Base-by-base conservation (phyloP, 2,797 vertebrate genomes). In the Podarcis lilfordi region DNA sequence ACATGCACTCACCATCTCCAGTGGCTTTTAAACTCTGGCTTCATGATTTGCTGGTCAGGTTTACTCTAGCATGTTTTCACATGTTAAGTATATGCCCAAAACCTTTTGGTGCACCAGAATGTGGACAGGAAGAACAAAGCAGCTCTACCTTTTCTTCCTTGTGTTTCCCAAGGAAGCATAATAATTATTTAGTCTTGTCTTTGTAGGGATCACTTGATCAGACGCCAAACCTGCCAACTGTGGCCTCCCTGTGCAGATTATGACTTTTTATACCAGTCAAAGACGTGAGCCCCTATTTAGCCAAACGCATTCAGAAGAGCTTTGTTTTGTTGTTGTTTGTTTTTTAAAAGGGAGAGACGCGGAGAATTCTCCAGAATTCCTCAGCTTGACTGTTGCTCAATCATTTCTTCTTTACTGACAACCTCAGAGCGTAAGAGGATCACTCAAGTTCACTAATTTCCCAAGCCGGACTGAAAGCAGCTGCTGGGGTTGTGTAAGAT, bases 371-470 rank as follows among this genome's bases (percentile, higher is more conserved):
- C 94, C 95, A 93, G 95, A 96, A 92, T 93, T 90, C 82, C 78
- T n/a, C 75, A 78, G 8, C 45, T 92, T 88, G 72, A 40, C 23
- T 82, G 88, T 97, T 96, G 95, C 96, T 96, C 94, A 96, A 96
- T 91, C 83, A 15, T 81, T 55, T 50, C 93, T 93, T 94, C 94
- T 94, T 93, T 90, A 88, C 96, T 96, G 95, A 96, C 96, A 95
- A 90, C 86, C 91, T 29, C 7, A 15, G 17, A 94, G 88, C 10
- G 66, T 91, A 92, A 94, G 93, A 96, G 93, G 96, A 97, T 96
- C 96, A 95, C 93, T 93, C 93, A 92, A 96, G 97, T 96, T 97
- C 96, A 97, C 95, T 96, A 89, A 96, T 96, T 97, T 96, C 96
- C 96, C 96, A 85, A 97, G 96, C 92, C 78, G 69, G 27, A 95